Conservation (phyloP, 2,797 vertebrate genomes). For the Lates japonicus region DNA sequence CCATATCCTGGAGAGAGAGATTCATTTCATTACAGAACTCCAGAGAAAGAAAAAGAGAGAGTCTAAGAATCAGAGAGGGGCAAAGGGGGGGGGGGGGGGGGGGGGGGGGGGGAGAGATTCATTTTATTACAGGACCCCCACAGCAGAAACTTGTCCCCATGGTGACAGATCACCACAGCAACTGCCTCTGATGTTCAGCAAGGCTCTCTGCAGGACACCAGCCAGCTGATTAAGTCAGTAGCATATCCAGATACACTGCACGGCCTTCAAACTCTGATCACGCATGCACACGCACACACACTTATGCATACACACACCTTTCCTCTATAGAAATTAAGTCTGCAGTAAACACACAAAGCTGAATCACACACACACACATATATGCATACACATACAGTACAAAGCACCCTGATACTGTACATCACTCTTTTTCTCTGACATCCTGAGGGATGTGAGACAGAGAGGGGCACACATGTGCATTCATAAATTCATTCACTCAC, state of each 20-base stretch:
- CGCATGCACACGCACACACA: slow-evolving; percentile 1
- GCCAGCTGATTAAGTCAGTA: slow-evolving; percentile 66
- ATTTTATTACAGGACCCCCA: slow-evolving; percentile 67
- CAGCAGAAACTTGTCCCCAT: slow-evolving; percentile 64
- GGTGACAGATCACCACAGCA: slow-evolving; percentile 73
- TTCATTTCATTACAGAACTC: slow-evolving; percentile 68
- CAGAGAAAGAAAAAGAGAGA: slow-evolving; percentile 45
- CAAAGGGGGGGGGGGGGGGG: not conserved
- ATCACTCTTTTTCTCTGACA: no score
- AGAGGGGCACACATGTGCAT: not conserved
- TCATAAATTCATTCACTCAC: not conserved
- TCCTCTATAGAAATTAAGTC: not conserved
- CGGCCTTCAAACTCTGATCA: slow-evolving; percentile 34
- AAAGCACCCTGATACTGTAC: not conserved
- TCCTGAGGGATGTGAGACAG: no score
- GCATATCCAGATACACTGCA: slow-evolving; percentile 40
- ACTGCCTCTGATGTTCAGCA: slow-evolving; percentile 67
- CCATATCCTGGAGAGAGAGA: slow-evolving; percentile 67
- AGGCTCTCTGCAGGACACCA: slow-evolving; percentile 48
- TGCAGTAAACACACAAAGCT: not conserved
- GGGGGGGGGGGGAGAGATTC: slow-evolving; percentile 33
- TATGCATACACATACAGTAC: not conserved
- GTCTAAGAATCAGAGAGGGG: slow-evolving; percentile 34
- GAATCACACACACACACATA: not conserved
- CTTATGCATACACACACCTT: not conserved